Base-by-base conservation (phyloP, 2,113 vertebrate species). In the Rhabdomys dilectus region DNA sequence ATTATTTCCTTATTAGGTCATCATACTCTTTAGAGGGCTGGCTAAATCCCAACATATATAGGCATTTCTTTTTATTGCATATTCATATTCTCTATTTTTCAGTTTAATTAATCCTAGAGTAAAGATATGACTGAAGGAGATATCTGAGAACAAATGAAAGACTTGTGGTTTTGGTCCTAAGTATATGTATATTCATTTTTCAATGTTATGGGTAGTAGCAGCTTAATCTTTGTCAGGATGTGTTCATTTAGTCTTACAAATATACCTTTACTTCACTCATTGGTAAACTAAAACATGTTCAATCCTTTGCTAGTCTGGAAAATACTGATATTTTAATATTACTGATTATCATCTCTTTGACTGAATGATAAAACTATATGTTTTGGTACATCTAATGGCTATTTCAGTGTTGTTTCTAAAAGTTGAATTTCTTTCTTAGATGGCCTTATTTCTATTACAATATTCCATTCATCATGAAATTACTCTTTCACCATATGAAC, bases 161-260 rank as follows among this genome's bases (percentile, higher is more conserved):
- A 36, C 77, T 11, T 26, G 10, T 56, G 91, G 31, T 78, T 82
- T 68, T 70, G 36, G 8, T 42, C 17, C 88, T 76, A 76, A 72
- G 34, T 10, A 31, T 42, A 60, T 19, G 7, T 42, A 68, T 19
- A 6, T 51, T 48, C 36, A 62, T 53, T 77, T n/a, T 95, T 72
- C 86, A 86, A 90, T 96, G 66, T 87, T 39, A 19, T 75, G 11
- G 4, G 22, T 76, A 70, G 89, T 92, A 88, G 80, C 3, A 87
- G 60, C 16, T 82, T 87, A 12, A 26, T 62, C 3, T 94, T 82
- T 68, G 66, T n/a, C 66, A 81, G 56, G n/a, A n/a, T 42, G 4
- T 80, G 36, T 87, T 92, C 62, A 15, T 7, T 68, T 70, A 91
- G 56, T 92, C 9, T 95, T 80, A 56, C 24, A 76, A 75, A 76